Conservation (phyloP, 2,888 invertebrate species). For the Parapristionchus giblindavisi region DNA sequence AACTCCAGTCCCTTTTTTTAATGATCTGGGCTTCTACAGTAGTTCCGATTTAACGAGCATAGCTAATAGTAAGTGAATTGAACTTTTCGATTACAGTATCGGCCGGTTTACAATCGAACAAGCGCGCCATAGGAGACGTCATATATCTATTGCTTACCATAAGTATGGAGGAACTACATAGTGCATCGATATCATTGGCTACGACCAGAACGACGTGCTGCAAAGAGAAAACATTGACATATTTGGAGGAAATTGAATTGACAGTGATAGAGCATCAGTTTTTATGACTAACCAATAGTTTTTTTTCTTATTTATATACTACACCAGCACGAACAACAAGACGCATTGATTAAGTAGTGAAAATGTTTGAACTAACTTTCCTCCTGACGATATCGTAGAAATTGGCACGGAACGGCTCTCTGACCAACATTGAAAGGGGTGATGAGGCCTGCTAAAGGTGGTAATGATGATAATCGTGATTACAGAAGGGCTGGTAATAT, state of each 20-base stretch:
- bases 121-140: too few relatives aligned
- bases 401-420: conserved; percentile 27
- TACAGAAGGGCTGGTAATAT: too few relatives aligned
- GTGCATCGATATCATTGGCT: conserved; percentile 63
- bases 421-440: conserved; percentile 12
- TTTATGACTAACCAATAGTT: background rate
- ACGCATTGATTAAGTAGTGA: too few relatives aligned
- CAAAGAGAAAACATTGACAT: conserved; percentile 39
- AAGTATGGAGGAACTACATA: conserved; percentile 61
- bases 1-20: too few relatives aligned
- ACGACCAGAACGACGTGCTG: conserved; percentile 62
- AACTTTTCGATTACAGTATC: too few relatives aligned
- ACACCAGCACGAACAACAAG: background rate
- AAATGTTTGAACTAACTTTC: conserved; percentile 17
- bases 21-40: too few relatives aligned
- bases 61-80: too few relatives aligned
- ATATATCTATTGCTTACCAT: conserved; percentile 54
- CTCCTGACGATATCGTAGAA: conserved; percentile 34
- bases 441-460: too few relatives aligned
- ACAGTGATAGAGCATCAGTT: background rate
- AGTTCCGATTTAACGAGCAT: too few relatives aligned
- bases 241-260: too few relatives aligned
- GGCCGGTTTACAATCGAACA: background rate
- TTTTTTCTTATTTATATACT: too few relatives aligned
- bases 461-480: too few relatives aligned